A percentile compares a stretch with the other conserved stretches of the same genome.
These are phyloP conservation scores for Argyresthia goedartella DNA, from an alignment of 2,888 invertebrate species.

Conservation along the genomic window DNA sequence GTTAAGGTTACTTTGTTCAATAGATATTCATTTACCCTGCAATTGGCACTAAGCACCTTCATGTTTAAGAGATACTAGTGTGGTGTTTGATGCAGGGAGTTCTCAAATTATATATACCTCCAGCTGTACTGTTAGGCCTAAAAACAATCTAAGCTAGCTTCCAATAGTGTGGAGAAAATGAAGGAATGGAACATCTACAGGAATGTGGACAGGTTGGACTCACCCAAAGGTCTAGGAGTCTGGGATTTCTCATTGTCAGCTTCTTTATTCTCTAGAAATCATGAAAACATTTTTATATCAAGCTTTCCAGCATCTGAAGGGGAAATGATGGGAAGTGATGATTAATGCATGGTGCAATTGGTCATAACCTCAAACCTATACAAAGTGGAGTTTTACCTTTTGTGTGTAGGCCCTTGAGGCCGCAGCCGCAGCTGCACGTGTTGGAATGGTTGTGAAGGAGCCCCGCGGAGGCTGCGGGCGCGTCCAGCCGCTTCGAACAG, in stretches of 20 bases:
- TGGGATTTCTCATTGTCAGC: conserved; percentile 27
- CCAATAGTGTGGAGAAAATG: too few species aligned
- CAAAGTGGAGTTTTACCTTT: conserved; percentile 70
- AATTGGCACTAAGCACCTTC: too few species aligned
- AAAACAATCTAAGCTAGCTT: too few species aligned
- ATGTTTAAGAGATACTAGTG: too few species aligned
- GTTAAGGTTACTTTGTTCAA: too few species aligned
- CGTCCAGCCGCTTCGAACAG: conserved; percentile 49
- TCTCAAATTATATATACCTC: too few species aligned
- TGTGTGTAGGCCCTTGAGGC: conserved; percentile 73
- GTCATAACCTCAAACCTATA: conserved; percentile 43
- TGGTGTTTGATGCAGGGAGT: too few species aligned
- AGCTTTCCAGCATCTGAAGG: too few species aligned
- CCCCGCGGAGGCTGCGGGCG: conserved; percentile 31
- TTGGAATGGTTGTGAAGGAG: conserved; percentile 70
- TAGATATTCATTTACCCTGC: too few species aligned
- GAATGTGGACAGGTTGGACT: conserved; percentile 27
- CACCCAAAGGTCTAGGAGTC: conserved; percentile 54
- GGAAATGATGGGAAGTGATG: background rate
- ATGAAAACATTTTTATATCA: conserved; percentile 5
- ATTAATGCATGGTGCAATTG: conserved; percentile 40
- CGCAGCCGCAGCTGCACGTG: conserved; percentile 78
- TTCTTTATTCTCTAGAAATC: conserved; percentile 35
- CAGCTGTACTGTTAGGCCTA: too few species aligned
- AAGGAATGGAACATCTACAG: too few species aligned